These are phyloP conservation scores for Julus scandinavius DNA, from an alignment of 2,888 invertebrate genomes.

Conservation along the genomic window DNA sequence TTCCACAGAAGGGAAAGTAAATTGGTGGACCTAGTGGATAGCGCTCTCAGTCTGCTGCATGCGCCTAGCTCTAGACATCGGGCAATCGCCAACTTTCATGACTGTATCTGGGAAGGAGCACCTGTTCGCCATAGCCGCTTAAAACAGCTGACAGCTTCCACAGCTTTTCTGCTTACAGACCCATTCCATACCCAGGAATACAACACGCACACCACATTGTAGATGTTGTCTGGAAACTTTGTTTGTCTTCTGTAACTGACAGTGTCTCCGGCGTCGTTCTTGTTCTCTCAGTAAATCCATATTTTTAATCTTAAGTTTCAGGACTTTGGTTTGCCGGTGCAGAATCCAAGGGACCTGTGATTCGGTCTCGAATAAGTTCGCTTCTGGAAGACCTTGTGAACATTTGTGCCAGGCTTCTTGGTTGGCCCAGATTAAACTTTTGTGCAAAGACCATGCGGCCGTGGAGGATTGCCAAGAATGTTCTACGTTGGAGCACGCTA, in stretches of 20 bases:
- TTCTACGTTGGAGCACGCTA: not conserved
- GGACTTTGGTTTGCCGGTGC: not conserved
- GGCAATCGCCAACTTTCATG: not conserved
- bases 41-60: not conserved
- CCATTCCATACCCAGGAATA: not conserved
- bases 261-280: not conserved
- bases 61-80: not conserved
- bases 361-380: not conserved
- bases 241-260: not conserved
- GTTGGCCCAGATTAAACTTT: not conserved
- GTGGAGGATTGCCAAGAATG: not conserved
- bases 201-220: not conserved
- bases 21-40: not conserved
- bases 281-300: no score
- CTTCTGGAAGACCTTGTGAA: not conserved
- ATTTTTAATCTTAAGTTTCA: not conserved
- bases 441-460: not conserved
- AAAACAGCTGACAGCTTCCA: not conserved
- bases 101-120: not conserved
- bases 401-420: not conserved
- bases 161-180: not conserved
- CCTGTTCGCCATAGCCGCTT: not conserved
- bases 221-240: not conserved
- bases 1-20: slow-evolving; percentile 1
- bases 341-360: not conserved